Conservation (phyloP, 2,113 vertebrate genomes). For the Saguinus midas region DNA sequence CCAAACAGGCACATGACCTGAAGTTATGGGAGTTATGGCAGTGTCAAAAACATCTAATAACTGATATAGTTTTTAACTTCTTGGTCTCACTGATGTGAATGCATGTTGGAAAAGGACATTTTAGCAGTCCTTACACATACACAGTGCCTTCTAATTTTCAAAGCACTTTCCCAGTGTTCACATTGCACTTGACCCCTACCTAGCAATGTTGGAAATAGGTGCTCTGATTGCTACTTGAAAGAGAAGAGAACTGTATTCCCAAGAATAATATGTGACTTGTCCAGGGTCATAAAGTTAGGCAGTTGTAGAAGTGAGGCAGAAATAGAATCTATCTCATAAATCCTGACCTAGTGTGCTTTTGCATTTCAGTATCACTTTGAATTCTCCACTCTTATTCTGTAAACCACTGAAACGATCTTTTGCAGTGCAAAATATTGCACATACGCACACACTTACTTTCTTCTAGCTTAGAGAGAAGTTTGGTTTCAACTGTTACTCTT, state of each 20-base stretch:
- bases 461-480: not conserved
- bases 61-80: not conserved
- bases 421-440: fast-evolving
- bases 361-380: not conserved
- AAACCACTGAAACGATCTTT: not conserved
- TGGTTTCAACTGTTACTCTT: not conserved
- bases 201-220: not conserved
- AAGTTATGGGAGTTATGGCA: too few species aligned
- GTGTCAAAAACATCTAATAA: not conserved
- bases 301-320: not conserved
- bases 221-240: not conserved
- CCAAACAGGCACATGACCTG: not conserved
- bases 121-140: not conserved
- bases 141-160: not conserved
- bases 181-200: not conserved
- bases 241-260: not conserved
- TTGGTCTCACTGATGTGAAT: not conserved
- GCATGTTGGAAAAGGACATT: not conserved
- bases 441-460: not conserved
- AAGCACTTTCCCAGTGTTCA: not conserved
- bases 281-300: not conserved
- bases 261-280: not conserved
- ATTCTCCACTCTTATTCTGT: not conserved
- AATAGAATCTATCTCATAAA: not conserved
- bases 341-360: not conserved